Conservation (phyloP, 2,797 vertebrate genomes). For the Tinamus major region DNA sequence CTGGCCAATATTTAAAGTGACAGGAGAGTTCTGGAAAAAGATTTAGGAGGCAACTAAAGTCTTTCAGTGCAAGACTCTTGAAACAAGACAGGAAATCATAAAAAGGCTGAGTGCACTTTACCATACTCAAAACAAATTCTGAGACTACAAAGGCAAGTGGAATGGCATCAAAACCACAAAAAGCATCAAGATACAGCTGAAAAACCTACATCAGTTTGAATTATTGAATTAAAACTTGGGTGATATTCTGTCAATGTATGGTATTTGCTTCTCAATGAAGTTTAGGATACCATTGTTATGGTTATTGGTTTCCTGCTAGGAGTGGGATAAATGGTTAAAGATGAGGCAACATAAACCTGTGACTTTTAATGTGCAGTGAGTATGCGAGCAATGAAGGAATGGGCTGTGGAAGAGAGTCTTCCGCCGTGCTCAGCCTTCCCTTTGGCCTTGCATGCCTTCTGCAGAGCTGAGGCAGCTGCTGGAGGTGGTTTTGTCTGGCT, state of each 20-base stretch:
- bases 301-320: neutral
- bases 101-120: conserved; percentile 25
- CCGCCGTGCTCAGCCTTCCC: neutral
- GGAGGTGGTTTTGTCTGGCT: neutral
- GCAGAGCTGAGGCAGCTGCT: neutral
- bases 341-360: neutral
- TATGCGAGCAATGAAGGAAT: neutral
- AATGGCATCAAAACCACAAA: neutral
- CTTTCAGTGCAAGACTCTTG: neutral
- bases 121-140: neutral
- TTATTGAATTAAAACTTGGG: neutral
- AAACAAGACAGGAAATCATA: conserved; percentile 33
- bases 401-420: neutral
- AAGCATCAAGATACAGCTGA: neutral
- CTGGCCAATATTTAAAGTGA: conserved; percentile 43
- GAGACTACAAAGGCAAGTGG: neutral
- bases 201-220: neutral
- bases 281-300: neutral
- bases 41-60: conserved; percentile 28
- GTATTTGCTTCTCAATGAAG: neutral
- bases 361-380: neutral
- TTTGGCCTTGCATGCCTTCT: neutral
- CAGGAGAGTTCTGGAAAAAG: conserved; percentile 41
- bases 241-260: neutral
- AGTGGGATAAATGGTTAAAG: neutral